phyloP scores from a whole-genome alignment of 2,113 vertebrate species.

The Eidolon helvum region DNA sequence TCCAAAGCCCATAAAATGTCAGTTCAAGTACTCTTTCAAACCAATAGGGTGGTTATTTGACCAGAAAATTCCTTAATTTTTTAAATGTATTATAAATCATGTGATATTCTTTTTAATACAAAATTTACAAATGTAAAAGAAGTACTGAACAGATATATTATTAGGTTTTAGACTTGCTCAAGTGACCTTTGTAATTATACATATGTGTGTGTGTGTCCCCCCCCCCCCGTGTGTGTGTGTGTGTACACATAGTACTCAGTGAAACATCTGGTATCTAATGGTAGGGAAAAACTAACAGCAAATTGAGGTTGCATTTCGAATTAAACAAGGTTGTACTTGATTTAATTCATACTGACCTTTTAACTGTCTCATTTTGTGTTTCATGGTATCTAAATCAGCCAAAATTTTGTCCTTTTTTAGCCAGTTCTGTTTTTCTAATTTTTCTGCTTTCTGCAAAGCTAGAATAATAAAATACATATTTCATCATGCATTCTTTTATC shows the following conservation, averaged over 20 bases:
- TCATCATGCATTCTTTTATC: constrained; percentile 45
- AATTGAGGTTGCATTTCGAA: neutral
- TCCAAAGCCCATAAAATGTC: neutral
- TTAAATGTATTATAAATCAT: neutral
- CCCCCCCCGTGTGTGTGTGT: no score
- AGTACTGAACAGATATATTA: neutral
- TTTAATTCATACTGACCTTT: constrained; percentile 40
- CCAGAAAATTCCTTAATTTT: neutral
- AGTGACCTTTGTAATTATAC: neutral
- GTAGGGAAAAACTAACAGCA: neutral
- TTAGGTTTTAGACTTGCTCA: neutral
- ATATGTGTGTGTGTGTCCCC: neutral
- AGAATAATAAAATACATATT: constrained; percentile 48
- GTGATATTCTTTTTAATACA: neutral
- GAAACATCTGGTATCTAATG: neutral
- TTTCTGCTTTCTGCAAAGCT: constrained; percentile 70
- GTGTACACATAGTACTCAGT: neutral
- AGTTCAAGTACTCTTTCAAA: neutral
- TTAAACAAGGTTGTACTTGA: neutral
- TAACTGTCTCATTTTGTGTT: constrained; percentile 77
- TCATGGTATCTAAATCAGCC: constrained; percentile 73
- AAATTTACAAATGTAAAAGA: constrained; percentile 31
- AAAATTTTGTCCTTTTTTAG: constrained; percentile 74
- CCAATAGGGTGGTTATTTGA: neutral
- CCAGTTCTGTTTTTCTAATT: constrained; percentile 64